phyloP scores from a whole-genome alignment of 2,113 vertebrate species.

The Zapus hudsonius region DNA sequence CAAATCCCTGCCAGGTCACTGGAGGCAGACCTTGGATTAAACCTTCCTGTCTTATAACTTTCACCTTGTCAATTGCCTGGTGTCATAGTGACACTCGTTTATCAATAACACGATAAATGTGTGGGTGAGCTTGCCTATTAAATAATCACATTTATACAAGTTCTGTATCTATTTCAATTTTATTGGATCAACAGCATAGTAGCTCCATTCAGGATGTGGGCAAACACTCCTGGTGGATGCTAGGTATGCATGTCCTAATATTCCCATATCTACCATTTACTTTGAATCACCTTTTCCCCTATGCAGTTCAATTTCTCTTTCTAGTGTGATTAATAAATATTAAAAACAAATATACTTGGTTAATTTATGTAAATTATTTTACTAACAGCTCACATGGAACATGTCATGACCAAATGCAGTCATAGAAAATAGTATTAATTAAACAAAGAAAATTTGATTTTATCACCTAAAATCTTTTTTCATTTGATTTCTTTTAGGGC shows the following conservation, averaged over 20 bases:
- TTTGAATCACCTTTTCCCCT: neutral
- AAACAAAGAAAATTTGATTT: too few relatives aligned
- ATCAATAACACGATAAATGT: neutral
- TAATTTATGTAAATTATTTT: too few relatives aligned
- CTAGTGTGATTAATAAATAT: neutral
- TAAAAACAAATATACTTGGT: too few relatives aligned
- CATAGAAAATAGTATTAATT: too few relatives aligned
- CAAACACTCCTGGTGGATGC: neutral
- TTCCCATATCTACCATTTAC: neutral
- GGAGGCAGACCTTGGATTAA: too few relatives aligned
- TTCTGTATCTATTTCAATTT: neutral
- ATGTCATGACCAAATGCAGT: too few relatives aligned
- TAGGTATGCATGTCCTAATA: neutral
- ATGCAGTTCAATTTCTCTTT: neutral
- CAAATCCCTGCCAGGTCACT: too few relatives aligned
- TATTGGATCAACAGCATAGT: neutral
- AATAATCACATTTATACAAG: fast-evolving
- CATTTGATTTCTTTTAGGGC: too few relatives aligned
- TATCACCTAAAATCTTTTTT: too few relatives aligned
- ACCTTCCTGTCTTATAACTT: neutral
- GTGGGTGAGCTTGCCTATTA: neutral
- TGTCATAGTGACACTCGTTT: neutral
- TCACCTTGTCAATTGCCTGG: neutral
- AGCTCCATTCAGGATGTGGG: neutral
- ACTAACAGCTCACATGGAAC: too few relatives aligned